Evolutionary conservation across 1,140 invertebrate genomes (phyloP).

Genomic region (Plutomurus gul): DNA sequence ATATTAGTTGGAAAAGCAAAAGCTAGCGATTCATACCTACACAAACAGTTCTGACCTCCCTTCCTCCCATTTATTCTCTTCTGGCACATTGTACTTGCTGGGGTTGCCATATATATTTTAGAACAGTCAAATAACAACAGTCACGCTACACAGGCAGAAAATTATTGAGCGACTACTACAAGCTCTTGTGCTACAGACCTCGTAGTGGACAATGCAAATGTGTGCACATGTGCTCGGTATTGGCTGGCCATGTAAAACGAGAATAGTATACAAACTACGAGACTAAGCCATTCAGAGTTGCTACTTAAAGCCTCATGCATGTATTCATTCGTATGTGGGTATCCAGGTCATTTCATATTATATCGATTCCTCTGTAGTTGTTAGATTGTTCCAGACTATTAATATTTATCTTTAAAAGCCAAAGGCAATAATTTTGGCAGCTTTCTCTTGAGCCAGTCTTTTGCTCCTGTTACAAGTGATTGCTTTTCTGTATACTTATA

Average conservation of each 20-base stretch:
- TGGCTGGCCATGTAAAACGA: no score
- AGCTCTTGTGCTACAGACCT: no score
- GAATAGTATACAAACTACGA: neutral
- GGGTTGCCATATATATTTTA: neutral
- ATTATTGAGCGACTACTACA: conserved; percentile 7
- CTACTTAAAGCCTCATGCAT: neutral
- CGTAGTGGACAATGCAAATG: neutral
- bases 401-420: conserved; percentile 17
- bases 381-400: neutral
- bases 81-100: neutral
- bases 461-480: neutral
- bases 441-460: no score
- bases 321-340: conserved; percentile 8
- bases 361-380: neutral
- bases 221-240: no score
- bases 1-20: no score
- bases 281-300: neutral
- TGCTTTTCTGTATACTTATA: neutral
- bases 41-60: no score
- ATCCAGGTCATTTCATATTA: neutral
- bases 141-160: conserved; percentile 12
- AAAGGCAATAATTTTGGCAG: neutral
- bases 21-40: no score
- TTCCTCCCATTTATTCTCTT: neutral
- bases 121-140: neutral